Evolutionary conservation across 1,140 invertebrate genomes (phyloP), one percentile per base, ranked within the genome.

Genomic region (Phymastichus coffea): DNA sequence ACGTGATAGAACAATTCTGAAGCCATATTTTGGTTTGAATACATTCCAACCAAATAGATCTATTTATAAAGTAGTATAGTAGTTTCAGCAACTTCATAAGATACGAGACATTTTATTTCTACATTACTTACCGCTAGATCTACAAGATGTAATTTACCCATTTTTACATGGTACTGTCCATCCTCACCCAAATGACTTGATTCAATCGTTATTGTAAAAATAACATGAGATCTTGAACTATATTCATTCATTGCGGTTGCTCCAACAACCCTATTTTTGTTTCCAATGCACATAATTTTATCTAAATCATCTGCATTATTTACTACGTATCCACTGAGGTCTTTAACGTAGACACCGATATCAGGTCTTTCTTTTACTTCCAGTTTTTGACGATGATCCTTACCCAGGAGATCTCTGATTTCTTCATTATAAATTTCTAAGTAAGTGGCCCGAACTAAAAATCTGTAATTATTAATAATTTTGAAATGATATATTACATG

Each of bases 171-270:
- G 38, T 87, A 82, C 64, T 86, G 77, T 0, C 82, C 82, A 71
- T 86, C 83, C 35, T 79, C 77, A 7, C 81, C 83, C 61, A 86
- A 80, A 70, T 88, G 84, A 77, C 88, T 89, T 59, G 89, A 91
- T 77, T 94, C 92, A 35, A 94, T 85, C 1, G 89, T 92, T 25
- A 95, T 90, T 35, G 91, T 91, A 72, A 95, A 94, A 66, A 95
- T 93, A 2, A 90, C 91, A 80, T 95, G 93, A 3, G 91, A 94
- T 59, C 92, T 81, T 1, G 90, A 93, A 72, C 90, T 93, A 63
- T 88, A 87, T 15, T 86, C 82, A 75, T 95, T 95, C 91, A 95
- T 95, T 63, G 92, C 89, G 10, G 93, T 95, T 15, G 90, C 84
- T 9, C 91, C 87, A 37, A 88, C 85, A 53, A 85, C 82, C 56